phyloP scores from a whole-genome alignment of 2,888 invertebrate genomes.

The Eugnorisma glareosa region DNA sequence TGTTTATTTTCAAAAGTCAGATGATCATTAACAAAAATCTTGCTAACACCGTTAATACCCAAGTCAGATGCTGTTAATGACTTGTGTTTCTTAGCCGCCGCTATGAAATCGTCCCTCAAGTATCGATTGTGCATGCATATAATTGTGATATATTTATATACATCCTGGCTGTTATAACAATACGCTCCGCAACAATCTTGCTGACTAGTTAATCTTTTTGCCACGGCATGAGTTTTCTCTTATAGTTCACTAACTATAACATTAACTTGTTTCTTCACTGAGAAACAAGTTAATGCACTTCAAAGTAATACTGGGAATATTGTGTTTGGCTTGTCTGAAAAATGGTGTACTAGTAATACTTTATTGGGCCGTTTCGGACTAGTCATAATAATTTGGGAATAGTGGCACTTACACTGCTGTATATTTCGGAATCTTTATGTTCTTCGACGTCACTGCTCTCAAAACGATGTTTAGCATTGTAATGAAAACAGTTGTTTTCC shows the following conservation, averaged over 20 bases:
- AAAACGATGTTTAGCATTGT: neutral
- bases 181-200: neutral
- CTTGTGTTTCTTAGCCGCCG: too few relatives aligned
- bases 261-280: too few relatives aligned
- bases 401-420: neutral
- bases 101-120: too few relatives aligned
- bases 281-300: neutral
- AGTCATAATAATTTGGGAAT: neutral
- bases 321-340: neutral
- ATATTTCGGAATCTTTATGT: neutral
- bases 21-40: too few relatives aligned
- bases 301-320: neutral
- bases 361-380: neutral
- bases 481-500: too few relatives aligned
- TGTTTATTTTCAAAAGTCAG: too few relatives aligned
- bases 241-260: too few relatives aligned
- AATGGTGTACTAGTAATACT: too few relatives aligned
- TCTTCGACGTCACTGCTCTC: neutral
- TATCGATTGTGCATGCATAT: too few relatives aligned
- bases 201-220: slow-evolving; percentile 14
- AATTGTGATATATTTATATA: neutral
- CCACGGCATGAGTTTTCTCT: neutral
- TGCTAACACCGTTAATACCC: too few relatives aligned
- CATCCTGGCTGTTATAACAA: neutral
- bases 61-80: too few relatives aligned